phyloP scores from a whole-genome alignment of 2,797 vertebrate genomes.

The Oceanodroma leucorhoa region DNA sequence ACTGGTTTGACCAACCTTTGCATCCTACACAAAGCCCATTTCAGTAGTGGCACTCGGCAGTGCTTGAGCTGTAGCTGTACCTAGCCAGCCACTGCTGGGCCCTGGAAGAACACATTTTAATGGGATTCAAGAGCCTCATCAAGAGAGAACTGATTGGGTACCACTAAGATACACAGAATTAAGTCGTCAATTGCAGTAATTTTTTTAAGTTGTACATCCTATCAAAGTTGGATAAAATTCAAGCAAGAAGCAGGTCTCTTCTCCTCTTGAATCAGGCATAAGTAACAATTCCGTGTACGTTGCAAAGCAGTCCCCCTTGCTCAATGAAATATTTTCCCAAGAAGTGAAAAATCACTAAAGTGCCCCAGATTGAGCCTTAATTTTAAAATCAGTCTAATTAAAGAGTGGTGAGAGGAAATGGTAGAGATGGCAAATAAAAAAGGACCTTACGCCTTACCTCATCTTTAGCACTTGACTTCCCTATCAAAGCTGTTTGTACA shows the following conservation, averaged over 20 bases:
- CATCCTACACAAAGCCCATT: rapidly evolving
- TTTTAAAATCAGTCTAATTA: not conserved
- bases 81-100: not conserved
- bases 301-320: not conserved
- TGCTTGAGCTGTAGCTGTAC: not conserved
- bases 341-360: not conserved
- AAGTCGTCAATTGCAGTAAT: not conserved
- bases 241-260: not conserved
- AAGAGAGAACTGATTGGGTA: not conserved
- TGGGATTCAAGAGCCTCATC: not conserved
- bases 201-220: not conserved
- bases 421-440: not conserved
- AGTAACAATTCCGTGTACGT: not conserved
- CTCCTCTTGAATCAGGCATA: not conserved
- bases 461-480: not conserved
- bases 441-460: not conserved
- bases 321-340: not conserved
- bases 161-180: not conserved
- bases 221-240: not conserved
- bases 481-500: not conserved
- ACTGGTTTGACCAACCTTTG: rapidly evolving
- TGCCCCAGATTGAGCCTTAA: not conserved
- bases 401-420: not conserved
- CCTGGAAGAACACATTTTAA: not conserved
- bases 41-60: not conserved